Conservation (phyloP, 2,888 invertebrate species). For the Parelbella ahira region DNA sequence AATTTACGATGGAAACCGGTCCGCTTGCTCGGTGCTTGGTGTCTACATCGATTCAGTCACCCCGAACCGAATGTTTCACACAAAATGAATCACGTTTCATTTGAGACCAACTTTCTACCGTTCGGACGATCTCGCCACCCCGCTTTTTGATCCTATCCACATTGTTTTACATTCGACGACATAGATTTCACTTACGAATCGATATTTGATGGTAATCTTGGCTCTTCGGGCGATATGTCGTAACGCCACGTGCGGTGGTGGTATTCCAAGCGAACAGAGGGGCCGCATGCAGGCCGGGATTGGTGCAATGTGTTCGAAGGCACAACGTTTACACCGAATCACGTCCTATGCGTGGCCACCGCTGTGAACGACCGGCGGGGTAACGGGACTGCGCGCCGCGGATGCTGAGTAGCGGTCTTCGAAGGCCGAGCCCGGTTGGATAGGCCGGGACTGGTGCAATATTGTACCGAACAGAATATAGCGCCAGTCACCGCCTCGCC, state of each 20-base stretch:
- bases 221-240: conserved; percentile 32
- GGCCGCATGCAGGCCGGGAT: conserved; percentile 80
- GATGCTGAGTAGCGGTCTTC: conserved; percentile 76
- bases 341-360: conserved; percentile 78
- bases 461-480: conserved; percentile 74
- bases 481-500: conserved; percentile 77
- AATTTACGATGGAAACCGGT: conserved; percentile 71
- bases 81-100: conserved; percentile 55
- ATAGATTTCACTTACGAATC: conserved; percentile 24
- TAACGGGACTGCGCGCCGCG: conserved; percentile 77
- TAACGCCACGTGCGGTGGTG: conserved; percentile 35
- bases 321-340: conserved; percentile 78
- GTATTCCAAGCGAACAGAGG: conserved; percentile 43
- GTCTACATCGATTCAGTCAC: conserved; percentile 63
- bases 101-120: conserved; percentile 35
- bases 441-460: conserved; percentile 82
- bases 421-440: conserved; percentile 74
- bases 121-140: conserved; percentile 15
- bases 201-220: conserved; percentile 4
- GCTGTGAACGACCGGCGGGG: conserved; percentile 72
- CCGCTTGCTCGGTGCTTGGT: conserved; percentile 49
- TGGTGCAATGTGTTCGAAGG: conserved; percentile 77
- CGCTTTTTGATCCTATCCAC: conserved; percentile 20
- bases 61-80: conserved; percentile 63
- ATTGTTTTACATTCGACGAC: conserved; percentile 5